Conservation (phyloP, 1,140 invertebrate species). For the Saccostrea glomerata region DNA sequence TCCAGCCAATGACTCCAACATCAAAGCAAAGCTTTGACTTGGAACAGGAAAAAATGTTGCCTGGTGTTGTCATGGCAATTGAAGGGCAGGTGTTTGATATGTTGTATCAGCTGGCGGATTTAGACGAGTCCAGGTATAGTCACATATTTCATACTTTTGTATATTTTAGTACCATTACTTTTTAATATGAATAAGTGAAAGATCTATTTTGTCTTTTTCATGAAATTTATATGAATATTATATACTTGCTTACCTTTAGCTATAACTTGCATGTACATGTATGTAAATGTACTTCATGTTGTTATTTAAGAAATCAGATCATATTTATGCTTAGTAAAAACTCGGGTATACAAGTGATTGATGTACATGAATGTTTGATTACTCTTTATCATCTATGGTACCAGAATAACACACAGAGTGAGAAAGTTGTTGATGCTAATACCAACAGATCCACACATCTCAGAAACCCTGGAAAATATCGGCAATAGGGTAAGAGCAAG, state of each 20-base stretch:
- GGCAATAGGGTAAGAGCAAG: conserved; percentile 58
- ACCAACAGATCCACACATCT: conserved; percentile 80
- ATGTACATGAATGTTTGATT: too few relatives aligned
- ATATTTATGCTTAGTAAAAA: too few relatives aligned
- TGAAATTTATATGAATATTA: too few relatives aligned
- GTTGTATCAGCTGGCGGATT: conserved; percentile 80
- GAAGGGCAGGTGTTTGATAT: conserved; percentile 81
- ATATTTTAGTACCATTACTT: too few relatives aligned
- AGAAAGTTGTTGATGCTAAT: conserved; percentile 80
- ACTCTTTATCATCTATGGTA: neutral
- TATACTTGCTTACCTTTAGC: too few relatives aligned
- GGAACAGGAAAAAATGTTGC: conserved; percentile 81
- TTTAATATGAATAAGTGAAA: neutral
- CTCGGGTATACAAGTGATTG: too few relatives aligned
- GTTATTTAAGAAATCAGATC: too few relatives aligned
- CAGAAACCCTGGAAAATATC: conserved; percentile 80
- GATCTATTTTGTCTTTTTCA: neutral
- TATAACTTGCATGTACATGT: too few relatives aligned
- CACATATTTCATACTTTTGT: too few relatives aligned
- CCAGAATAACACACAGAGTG: conserved; percentile 79
- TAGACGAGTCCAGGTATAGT: conserved; percentile 79
- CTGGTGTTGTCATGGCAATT: conserved; percentile 81
- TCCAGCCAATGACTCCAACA: conserved; percentile 62
- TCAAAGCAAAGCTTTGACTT: conserved; percentile 75
- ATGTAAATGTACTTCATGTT: too few relatives aligned